A percentile compares a stretch with the other conserved stretches of the same genome.
Evolutionary conservation across 2,113 vertebrate genomes (phyloP).

Genomic region (Caracal caracal): DNA sequence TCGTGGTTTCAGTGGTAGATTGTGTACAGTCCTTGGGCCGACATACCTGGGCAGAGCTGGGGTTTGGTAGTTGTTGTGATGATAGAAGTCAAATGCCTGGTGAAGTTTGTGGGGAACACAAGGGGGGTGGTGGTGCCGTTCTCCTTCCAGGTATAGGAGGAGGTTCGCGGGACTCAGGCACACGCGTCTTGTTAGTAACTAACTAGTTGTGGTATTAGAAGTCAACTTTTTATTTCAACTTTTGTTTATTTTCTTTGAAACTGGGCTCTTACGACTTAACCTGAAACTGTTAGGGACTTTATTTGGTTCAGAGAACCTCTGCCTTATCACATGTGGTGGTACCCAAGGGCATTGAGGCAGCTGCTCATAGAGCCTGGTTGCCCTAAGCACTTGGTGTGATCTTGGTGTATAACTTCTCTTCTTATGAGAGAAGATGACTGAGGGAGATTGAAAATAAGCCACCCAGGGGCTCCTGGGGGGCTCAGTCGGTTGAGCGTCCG

Average conservation of each 20-base stretch:
- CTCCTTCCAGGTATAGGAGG: neutral
- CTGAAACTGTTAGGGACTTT: neutral
- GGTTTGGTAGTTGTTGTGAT: neutral
- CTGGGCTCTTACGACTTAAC: neutral
- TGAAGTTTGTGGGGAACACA: neutral
- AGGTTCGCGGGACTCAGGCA: neutral
- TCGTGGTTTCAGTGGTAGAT: neutral
- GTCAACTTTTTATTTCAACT: no score
- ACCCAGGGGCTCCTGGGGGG: no score
- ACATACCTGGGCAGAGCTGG: neutral
- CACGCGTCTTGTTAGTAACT: rapidly evolving
- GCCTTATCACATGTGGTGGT: rapidly evolving
- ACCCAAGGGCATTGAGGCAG: neutral
- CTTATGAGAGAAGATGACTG: neutral
- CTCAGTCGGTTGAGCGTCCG: no score
- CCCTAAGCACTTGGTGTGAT: no score
- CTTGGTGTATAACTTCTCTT: neutral
- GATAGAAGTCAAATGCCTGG: neutral
- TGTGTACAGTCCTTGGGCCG: neutral
- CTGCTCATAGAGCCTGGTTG: neutral
- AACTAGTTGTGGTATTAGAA: neutral
- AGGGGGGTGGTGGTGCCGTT: rapidly evolving
- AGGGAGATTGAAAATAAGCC: neutral
- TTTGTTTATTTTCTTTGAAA: neutral
- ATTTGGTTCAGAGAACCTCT: neutral